Evolutionary conservation across 2,113 vertebrate species (phyloP).

Genomic region (Alligator sinensis): DNA sequence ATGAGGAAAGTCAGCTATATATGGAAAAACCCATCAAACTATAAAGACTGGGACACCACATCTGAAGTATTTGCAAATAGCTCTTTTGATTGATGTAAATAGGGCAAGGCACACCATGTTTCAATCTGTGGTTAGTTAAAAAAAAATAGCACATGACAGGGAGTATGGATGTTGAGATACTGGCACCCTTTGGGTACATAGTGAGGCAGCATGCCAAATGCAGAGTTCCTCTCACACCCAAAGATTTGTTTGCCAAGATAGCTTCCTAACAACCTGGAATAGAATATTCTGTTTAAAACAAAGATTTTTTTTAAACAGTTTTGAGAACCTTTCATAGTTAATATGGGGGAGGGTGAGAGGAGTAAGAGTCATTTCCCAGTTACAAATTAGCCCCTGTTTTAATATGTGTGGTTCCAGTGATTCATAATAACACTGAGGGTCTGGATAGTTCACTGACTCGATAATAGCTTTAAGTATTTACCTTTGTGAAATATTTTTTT

Average conservation of each 20-base stretch:
- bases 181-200: rapidly evolving
- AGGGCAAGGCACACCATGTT: neutral
- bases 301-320: neutral
- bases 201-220: neutral
- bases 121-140: neutral
- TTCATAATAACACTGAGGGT: neutral
- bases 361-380: neutral
- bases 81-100: neutral
- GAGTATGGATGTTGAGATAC: neutral
- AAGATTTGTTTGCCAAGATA: neutral
- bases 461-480: neutral
- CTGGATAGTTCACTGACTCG: neutral
- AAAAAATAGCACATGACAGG: rapidly evolving
- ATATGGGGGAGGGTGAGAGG: neutral
- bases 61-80: slow-evolving; percentile 6
- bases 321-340: neutral
- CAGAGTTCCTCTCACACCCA: neutral
- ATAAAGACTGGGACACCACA: neutral
- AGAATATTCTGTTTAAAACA: neutral
- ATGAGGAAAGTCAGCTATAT: neutral
- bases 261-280: neutral
- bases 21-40: slow-evolving; percentile 13
- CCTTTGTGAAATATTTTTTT: neutral
- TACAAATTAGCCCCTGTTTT: neutral
- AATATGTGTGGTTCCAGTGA: neutral